Percentiles rank a stretch among this genome's conserved stretches.
Evolutionary conservation across 2,888 invertebrate genomes (phyloP).

Genomic region (Epinotia demarniana): DNA sequence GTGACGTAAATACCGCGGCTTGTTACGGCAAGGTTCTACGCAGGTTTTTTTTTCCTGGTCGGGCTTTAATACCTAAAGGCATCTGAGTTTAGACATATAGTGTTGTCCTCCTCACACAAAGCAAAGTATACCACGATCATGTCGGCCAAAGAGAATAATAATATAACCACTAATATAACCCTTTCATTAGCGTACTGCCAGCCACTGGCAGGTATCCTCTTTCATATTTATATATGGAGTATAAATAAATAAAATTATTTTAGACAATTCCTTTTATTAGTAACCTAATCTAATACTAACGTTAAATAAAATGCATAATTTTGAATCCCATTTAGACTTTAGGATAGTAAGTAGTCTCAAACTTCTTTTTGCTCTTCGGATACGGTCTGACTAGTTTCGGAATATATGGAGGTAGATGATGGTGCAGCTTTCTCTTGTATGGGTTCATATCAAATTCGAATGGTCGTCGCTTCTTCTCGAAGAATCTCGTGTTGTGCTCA

Average conservation of each 20-base stretch:
- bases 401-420: constrained; percentile 88
- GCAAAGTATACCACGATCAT: no score
- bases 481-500: constrained; percentile 86
- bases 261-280: constrained; percentile 8
- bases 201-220: no score
- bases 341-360: constrained; percentile 89
- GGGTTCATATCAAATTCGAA: constrained; percentile 88
- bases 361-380: constrained; percentile 85
- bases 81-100: no score
- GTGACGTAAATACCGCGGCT: no score
- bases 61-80: no score
- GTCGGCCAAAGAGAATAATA: no score
- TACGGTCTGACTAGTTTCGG: constrained; percentile 87
- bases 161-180: no score
- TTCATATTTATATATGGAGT: no score
- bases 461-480: constrained; percentile 88
- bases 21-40: no score
- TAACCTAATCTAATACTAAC: constrained; percentile 9
- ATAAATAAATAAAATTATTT: neutral
- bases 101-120: no score
- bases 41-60: no score
- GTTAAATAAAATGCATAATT: neutral
- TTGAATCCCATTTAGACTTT: constrained; percentile 60
- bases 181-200: no score
- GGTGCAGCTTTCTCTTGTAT: constrained; percentile 86